These are phyloP conservation scores for Cyprinodon diabolis DNA, from an alignment of 2,797 vertebrate species.

Conservation along the genomic window DNA sequence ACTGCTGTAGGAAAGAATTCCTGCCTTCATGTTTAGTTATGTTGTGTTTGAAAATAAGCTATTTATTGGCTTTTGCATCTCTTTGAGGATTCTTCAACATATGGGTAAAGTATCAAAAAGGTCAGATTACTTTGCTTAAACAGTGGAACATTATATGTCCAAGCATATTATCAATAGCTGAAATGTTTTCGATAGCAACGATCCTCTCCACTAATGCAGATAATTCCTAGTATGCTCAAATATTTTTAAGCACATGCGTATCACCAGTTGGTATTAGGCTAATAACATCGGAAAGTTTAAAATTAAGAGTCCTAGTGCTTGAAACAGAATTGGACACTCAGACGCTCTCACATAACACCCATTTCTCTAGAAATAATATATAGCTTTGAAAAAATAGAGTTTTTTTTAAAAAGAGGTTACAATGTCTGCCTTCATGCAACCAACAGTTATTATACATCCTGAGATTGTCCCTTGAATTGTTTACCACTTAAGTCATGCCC, in stretches of 20 bases:
- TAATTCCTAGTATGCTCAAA: not conserved
- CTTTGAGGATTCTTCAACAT: not conserved
- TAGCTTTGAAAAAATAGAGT: not conserved
- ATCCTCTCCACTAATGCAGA: too few species aligned
- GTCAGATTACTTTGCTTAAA: not conserved
- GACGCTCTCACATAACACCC: not conserved
- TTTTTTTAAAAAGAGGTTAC: not conserved
- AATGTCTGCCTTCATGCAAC: not conserved
- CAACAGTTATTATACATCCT: not conserved
- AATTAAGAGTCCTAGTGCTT: not conserved
- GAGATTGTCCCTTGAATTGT: not conserved
- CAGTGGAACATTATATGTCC: not conserved
- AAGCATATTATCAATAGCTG: not conserved
- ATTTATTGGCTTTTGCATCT: too few species aligned
- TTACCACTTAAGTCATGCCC: not conserved
- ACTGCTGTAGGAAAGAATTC: not conserved
- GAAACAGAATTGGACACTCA: not conserved
- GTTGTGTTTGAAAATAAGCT: too few species aligned
- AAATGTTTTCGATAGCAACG: not conserved
- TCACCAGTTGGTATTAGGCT: not conserved
- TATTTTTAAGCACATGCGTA: not conserved
- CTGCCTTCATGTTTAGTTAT: not conserved
- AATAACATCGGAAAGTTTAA: not conserved
- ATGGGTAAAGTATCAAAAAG: not conserved
- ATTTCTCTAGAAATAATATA: too few species aligned